Percentiles rank a stretch among this genome's conserved stretches.
Conservation (phyloP, 2,797 vertebrate genomes). For the Psittacula derbiana region DNA sequence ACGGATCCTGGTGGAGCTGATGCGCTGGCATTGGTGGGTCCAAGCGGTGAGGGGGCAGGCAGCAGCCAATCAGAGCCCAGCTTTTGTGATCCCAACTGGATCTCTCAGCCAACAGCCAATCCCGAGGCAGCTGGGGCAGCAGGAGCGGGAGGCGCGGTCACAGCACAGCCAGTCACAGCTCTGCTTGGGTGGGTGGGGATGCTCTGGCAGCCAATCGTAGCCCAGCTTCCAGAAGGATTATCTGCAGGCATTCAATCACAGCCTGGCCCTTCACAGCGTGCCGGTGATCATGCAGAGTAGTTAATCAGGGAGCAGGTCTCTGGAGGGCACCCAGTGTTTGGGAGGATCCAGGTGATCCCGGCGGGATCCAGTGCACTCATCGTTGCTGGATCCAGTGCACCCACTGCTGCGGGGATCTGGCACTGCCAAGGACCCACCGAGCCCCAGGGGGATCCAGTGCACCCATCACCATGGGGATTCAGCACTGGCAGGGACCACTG, state of each 20-base stretch:
- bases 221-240: background rate
- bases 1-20: background rate
- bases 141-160: background rate
- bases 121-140: background rate
- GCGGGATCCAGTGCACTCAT: background rate
- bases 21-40: background rate
- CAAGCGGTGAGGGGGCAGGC: background rate
- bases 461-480: background rate
- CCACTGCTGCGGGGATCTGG: background rate
- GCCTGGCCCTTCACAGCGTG: background rate
- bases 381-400: background rate
- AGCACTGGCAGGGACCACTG: background rate
- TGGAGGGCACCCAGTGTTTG: background rate
- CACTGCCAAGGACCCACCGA: rapidly evolving
- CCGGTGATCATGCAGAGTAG: background rate
- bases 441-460: background rate
- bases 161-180: conserved; percentile 20
- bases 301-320: background rate
- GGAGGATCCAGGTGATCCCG: background rate
- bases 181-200: conserved; percentile 1
- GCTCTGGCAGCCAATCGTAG: background rate
- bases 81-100: conserved; percentile 9
- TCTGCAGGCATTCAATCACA: background rate
- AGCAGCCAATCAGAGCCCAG: background rate
- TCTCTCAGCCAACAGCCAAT: background rate